Conservation (phyloP, 1,140 invertebrate genomes). For the Drosophila simulans region DNA sequence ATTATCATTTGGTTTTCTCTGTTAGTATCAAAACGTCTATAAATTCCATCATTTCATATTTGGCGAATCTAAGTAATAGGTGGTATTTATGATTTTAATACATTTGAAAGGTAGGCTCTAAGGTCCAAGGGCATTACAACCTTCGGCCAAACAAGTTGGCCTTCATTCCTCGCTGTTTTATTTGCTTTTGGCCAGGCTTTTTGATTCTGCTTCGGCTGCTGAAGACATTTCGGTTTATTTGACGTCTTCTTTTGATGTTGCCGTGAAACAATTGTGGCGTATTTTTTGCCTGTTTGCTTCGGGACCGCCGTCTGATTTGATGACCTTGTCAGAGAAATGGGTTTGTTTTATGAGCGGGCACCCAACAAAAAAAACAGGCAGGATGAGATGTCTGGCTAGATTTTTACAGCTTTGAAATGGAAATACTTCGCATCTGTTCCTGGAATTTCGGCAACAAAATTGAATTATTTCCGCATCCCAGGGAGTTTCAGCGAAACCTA, state of each 20-base stretch:
- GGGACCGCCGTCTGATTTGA: conserved; percentile 54
- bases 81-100: too few relatives aligned
- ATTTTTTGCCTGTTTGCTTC: conserved; percentile 26
- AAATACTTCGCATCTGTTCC: conserved; percentile 27
- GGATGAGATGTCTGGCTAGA: conserved; percentile 24
- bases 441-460: conserved; percentile 28
- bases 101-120: neutral
- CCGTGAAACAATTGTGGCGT: conserved; percentile 60
- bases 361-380: neutral
- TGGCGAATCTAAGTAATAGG: too few relatives aligned
- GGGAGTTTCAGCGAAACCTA: conserved; percentile 15
- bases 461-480: conserved; percentile 33
- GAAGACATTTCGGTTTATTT: conserved; percentile 57
- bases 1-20: too few relatives aligned
- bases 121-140: conserved; percentile 8
- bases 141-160: conserved; percentile 4
- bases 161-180: conserved; percentile 9
- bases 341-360: conserved; percentile 48
- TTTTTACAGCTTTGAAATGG: conserved; percentile 23
- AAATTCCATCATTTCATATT: too few relatives aligned
- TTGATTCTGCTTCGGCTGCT: conserved; percentile 33
- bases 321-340: conserved; percentile 57
- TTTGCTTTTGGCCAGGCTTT: conserved; percentile 6
- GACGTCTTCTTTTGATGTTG: conserved; percentile 64
- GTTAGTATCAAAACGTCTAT: too few relatives aligned